Evolutionary conservation across 2,113 vertebrate species (phyloP).

Genomic region (Xiphophorus couchianus): DNA sequence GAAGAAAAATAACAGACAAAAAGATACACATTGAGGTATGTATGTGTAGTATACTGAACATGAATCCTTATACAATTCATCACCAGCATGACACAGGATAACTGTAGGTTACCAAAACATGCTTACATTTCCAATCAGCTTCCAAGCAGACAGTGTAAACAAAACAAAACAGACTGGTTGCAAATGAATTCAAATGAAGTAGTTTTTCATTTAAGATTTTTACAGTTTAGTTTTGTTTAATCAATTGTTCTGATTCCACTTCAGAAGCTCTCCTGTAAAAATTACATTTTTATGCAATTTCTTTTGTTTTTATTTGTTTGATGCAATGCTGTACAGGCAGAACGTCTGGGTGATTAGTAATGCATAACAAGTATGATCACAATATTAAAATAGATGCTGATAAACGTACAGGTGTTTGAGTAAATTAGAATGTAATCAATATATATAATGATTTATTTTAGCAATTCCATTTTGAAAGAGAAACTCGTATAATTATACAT

Average conservation of each 20-base stretch:
- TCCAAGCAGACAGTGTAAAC: not conserved
- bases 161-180: not conserved
- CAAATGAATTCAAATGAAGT: not conserved
- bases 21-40: not conserved
- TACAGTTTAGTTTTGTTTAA: not conserved
- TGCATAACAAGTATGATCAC: too few species aligned
- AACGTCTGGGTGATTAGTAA: too few species aligned
- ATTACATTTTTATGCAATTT: too few species aligned
- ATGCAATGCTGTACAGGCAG: too few species aligned
- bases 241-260: not conserved
- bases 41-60: not conserved
- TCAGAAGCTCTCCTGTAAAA: not conserved
- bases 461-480: too few species aligned
- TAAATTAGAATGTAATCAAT: too few species aligned
- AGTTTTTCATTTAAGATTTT: not conserved
- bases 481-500: too few species aligned
- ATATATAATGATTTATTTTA: too few species aligned
- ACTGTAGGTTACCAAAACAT: not conserved
- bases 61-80: not conserved
- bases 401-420: too few species aligned
- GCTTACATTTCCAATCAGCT: not conserved
- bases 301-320: too few species aligned
- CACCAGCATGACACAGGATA: not conserved
- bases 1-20: not conserved
- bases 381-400: too few species aligned